A percentile compares a stretch with the other conserved stretches of the same genome.
These are phyloP conservation scores for Abramis brama DNA, from an alignment of 2,113 vertebrate species.

Conservation along the genomic window DNA sequence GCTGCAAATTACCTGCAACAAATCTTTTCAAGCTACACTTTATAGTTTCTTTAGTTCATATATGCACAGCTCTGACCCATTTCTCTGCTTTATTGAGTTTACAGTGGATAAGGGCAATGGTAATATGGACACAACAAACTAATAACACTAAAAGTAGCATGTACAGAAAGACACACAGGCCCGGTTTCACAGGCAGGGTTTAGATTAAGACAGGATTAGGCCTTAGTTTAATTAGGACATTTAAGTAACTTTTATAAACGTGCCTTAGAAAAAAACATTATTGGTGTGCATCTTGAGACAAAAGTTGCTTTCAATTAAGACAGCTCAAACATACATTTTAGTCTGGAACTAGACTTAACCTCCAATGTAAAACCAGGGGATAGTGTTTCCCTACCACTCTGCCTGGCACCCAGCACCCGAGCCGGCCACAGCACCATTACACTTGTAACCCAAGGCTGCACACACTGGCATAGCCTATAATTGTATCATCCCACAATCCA, in stretches of 20 bases:
- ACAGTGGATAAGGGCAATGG: neutral
- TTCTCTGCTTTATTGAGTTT: neutral
- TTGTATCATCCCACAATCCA: constrained; percentile 73
- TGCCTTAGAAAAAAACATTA: no score
- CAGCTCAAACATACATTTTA: no score
- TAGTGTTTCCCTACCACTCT: neutral
- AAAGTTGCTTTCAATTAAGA: no score
- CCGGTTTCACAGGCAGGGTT: no score
- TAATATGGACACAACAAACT: neutral
- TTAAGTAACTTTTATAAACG: no score
- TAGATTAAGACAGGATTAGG: no score
- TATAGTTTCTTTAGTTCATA: neutral
- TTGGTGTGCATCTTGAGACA: no score
- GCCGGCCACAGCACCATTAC: constrained; percentile 70
- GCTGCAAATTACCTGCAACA: neutral
- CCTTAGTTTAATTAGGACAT: no score
- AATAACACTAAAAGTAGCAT: neutral
- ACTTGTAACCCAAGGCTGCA: constrained; percentile 72
- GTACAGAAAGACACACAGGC: neutral
- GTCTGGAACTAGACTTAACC: no score
- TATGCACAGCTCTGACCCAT: neutral
- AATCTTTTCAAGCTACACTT: neutral
- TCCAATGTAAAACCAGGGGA: no score
- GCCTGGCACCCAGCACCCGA: constrained; percentile 41
- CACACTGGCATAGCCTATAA: constrained; percentile 75